Base-by-base conservation (phyloP, 2,797 vertebrate species). In the Cossypha niveicapilla region DNA sequence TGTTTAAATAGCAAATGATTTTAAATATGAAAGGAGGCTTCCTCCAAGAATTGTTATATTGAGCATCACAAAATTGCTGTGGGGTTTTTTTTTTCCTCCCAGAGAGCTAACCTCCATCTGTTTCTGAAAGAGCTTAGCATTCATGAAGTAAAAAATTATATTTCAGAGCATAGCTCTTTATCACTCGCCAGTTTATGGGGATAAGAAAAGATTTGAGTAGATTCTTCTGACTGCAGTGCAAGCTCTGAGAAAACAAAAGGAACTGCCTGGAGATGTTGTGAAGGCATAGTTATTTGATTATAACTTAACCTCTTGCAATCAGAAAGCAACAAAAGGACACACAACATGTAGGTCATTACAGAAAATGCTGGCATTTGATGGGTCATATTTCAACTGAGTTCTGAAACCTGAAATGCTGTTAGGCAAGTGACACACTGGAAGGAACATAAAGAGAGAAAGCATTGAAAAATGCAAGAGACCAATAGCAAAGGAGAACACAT, bases 1-100 rank as follows among this genome's bases (percentile, higher is more conserved):
- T 92, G 86, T 91, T 97, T 92, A 96, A 97, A 97, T 75, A 93
- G 93, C 65, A 86, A 96, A 94, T 63, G 23, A 83, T 94, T 97
- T 95, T 93, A 90, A 94, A 94, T 90, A 94, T 82, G 92, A 94
- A 95, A 95, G 92, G 80, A 96, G 74, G 73, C 67, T 86, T 93
- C 81, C 94, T 77, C 71, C 66, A 84, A 91, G 80, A 88, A 92
- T 90, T 90, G 78, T 94, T 94, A 91, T 76, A 93, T 32, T 83
- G 90, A 96, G 84, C 92, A 95, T 92, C 84, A 90, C 90, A 84
- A 96, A 94, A 95, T 85, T 88, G 66, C 72, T 86, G 57, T 21
- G 13, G 0, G 14, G 3, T 5, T 12, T 34, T 5, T 12, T 84
- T 58, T 35, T 35, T 90, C 65, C n/a, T 44, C 58, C 77, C 68